Evolutionary conservation across 1,140 invertebrate genomes (phyloP).

Genomic region (Calliphora vicina): DNA sequence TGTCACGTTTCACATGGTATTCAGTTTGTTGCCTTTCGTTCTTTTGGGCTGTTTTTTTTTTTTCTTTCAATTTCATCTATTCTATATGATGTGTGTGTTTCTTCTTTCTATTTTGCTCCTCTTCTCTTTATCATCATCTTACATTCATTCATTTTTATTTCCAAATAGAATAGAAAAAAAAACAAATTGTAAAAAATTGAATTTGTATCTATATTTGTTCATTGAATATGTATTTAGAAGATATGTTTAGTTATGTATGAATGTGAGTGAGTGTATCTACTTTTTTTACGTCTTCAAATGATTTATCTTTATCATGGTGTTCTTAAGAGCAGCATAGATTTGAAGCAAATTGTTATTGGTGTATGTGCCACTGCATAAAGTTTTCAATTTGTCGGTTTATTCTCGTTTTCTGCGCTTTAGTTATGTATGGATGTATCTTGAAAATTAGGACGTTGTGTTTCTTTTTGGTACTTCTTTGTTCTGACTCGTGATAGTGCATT

Average conservation of each 20-base stretch:
- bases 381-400: neutral
- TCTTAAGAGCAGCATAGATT: too few relatives aligned
- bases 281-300: neutral
- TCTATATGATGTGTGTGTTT: neutral
- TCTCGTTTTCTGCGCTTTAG: neutral
- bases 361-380: constrained; percentile 24
- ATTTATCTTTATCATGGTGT: constrained; percentile 30
- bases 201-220: constrained; percentile 22
- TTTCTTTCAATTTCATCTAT: neutral
- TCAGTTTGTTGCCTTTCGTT: constrained; percentile 13
- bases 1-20: constrained; percentile 31
- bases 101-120: neutral
- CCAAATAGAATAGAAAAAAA: neutral
- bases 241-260: neutral
- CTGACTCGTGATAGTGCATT: constrained; percentile 7
- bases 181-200: neutral
- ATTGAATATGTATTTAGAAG: constrained; percentile 8
- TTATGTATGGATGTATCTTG: neutral
- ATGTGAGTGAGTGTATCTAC: neutral
- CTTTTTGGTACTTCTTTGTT: too few relatives aligned
- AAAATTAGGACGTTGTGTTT: neutral
- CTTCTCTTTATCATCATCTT: neutral
- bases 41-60: neutral
- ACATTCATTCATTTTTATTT: constrained; percentile 2
- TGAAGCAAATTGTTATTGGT: neutral